Conservation (phyloP, 2,113 vertebrate species). For the Melanotaenia duboulayi region DNA sequence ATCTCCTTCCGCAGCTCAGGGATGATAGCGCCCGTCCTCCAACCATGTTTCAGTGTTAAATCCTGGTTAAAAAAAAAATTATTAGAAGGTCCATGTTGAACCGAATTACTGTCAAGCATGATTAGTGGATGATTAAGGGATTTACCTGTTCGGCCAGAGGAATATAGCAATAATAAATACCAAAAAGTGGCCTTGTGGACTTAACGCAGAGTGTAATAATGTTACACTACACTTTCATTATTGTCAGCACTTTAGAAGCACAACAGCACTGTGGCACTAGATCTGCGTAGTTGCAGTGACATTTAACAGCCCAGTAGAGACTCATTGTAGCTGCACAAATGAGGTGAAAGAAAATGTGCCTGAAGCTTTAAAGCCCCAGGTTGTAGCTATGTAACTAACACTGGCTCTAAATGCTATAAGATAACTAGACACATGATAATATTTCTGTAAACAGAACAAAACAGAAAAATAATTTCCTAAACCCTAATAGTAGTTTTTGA, state of each 20-base stretch:
- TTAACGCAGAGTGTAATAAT: background rate
- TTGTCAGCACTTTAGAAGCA: background rate
- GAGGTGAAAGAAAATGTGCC: background rate
- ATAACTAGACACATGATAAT: background rate
- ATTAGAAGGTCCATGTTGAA: background rate
- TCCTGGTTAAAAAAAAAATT: constrained; percentile 81
- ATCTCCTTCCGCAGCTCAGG: constrained; percentile 95
- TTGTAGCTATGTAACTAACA: background rate
- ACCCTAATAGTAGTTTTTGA: too few relatives aligned
- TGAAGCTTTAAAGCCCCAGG: background rate
- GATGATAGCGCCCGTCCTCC: constrained; percentile 97
- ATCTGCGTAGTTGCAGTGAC: background rate
- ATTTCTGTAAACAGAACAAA: background rate
- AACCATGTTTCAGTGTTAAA: constrained; percentile 96
- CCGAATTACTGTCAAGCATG: background rate
- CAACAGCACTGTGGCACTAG: background rate
- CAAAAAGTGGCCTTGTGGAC: background rate
- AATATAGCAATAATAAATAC: constrained; percentile 11
- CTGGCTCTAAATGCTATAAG: background rate
- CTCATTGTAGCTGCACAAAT: background rate
- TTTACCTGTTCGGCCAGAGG: background rate
- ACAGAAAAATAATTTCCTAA: too few relatives aligned
- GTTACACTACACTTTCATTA: background rate
- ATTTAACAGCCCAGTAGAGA: background rate
- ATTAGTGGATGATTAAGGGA: background rate